Evolutionary conservation across 2,113 vertebrate species (phyloP).

Genomic region (Siniperca chuatsi): DNA sequence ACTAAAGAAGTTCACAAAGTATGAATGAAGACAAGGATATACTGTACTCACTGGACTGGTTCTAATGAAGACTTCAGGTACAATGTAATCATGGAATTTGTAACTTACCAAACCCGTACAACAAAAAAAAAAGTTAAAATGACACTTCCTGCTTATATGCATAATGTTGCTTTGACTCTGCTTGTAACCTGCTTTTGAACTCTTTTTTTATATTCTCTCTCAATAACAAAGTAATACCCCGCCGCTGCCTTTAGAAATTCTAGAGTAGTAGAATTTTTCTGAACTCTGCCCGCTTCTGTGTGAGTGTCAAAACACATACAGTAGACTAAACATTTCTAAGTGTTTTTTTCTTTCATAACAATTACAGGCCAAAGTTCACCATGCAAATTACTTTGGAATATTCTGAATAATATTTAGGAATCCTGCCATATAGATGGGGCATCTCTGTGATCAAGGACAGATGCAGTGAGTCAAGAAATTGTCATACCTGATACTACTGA

Average conservation of each 20-base stretch:
- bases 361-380: conserved; percentile 10
- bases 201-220: conserved; percentile 77
- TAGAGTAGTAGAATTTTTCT: conserved; percentile 66
- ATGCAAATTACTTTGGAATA: conserved; percentile 40
- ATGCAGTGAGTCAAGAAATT: conserved; percentile 18
- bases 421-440: conserved; percentile 58
- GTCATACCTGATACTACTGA: conserved; percentile 29
- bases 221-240: conserved; percentile 64
- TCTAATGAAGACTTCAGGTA: conserved; percentile 70
- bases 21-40: conserved; percentile 46
- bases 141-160: conserved; percentile 62
- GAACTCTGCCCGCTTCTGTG: conserved; percentile 57
- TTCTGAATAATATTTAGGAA: conserved; percentile 51
- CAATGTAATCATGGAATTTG: conserved; percentile 55
- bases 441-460: conserved; percentile 17
- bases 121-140: conserved; percentile 39
- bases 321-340: conserved; percentile 33
- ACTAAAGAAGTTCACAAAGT: conserved; percentile 45
- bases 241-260: conserved; percentile 78
- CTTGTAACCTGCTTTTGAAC: conserved; percentile 74
- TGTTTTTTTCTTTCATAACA: conserved; percentile 23
- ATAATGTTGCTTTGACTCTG: conserved; percentile 65
- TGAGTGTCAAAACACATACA: conserved; percentile 47
- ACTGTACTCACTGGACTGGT: conserved; percentile 57
- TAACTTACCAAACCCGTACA: conserved; percentile 54